These are phyloP conservation scores for Phania funesta DNA, from an alignment of 2,888 invertebrate genomes.

Conservation along the genomic window DNA sequence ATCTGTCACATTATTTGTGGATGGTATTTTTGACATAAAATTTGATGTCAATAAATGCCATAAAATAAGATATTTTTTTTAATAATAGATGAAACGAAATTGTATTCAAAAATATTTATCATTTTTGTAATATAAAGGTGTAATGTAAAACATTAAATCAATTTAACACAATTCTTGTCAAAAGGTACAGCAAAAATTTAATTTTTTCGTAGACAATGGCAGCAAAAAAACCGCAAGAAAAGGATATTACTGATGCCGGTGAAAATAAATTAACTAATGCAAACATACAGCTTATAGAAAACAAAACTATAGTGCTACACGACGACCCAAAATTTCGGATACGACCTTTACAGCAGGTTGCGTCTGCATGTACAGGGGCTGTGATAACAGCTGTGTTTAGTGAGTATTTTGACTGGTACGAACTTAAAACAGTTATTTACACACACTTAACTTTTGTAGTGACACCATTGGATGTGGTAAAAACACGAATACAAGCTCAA, in stretches of 20 bases:
- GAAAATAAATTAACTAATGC: not conserved
- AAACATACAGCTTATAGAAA: not conserved
- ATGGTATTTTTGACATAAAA: too few species aligned
- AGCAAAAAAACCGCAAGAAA: not conserved
- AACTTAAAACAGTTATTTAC: not conserved
- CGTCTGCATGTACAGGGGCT: conserved; percentile 86
- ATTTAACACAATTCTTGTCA: not conserved
- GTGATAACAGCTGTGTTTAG: conserved; percentile 93
- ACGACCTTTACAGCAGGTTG: conserved; percentile 79
- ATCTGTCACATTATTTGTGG: too few species aligned
- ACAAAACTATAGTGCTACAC: conserved; percentile 66
- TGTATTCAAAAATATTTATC: too few species aligned
- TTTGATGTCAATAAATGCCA: too few species aligned
- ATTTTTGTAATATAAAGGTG: not conserved
- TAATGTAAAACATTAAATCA: not conserved
- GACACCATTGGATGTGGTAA: conserved; percentile 99
- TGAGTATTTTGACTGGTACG: conserved; percentile 80
- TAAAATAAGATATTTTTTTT: too few species aligned
- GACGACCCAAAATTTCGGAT: conserved; percentile 89
- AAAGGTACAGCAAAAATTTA: not conserved
- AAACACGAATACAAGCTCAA: conserved; percentile 97
- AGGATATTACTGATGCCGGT: not conserved
- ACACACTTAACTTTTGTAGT: conserved; percentile 82
- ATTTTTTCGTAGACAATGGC: conserved; percentile 6
- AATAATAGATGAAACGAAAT: too few species aligned